Evolutionary conservation across 2,113 vertebrate species (phyloP), one percentile per base, ranked within the genome.

Genomic region (Hymenochirus boettgeri): DNA sequence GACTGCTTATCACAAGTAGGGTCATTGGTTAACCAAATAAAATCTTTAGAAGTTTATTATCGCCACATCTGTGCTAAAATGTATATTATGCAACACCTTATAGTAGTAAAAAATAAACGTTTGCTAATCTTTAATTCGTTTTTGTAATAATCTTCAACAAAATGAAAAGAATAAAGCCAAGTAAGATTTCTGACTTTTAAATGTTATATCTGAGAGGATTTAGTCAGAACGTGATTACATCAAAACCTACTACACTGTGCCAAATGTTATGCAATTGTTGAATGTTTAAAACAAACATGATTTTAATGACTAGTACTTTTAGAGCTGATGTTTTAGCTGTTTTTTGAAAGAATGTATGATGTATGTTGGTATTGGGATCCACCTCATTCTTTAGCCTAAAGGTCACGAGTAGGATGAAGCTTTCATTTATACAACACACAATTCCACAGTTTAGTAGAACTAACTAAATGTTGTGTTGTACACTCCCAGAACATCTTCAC

Each of bases 371-470:
- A 69, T 57, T 66, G 69, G 54, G 73, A 73, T 71, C 74, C 65
- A 51, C 61, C 70, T 56, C 11, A 63, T 53, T 62, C 42, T 56
- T 71, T 46, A 18, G 1, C 1, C 0, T 65, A 78, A 65, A 4
- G 42, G 73, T 74, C 77, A 75, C 70, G 61, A 66, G 64, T 64
- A 79, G 76, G 72, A 83, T 79, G 77, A 77, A 79, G 75, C 55
- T 74, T 62, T 62, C 48, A 56, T 75, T 80, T 77, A 72, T 75
- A 71, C 59, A 72, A 71, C 73, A 77, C 79, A 76, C 70, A 80
- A 77, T 72, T 57, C 74, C 71, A 71, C 72, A 71, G 71, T 61
- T 73, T 74, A 70, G 77, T 78, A 80, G 75, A 78, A 73, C 72
- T 11, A 21, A n/a, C 75, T 75, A 79, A 55, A 76, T 79, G 73